A percentile compares a stretch with the other conserved stretches of the same genome.
Conservation (phyloP, 2,113 vertebrate genomes). For the Tachysurus fulvidraco region DNA sequence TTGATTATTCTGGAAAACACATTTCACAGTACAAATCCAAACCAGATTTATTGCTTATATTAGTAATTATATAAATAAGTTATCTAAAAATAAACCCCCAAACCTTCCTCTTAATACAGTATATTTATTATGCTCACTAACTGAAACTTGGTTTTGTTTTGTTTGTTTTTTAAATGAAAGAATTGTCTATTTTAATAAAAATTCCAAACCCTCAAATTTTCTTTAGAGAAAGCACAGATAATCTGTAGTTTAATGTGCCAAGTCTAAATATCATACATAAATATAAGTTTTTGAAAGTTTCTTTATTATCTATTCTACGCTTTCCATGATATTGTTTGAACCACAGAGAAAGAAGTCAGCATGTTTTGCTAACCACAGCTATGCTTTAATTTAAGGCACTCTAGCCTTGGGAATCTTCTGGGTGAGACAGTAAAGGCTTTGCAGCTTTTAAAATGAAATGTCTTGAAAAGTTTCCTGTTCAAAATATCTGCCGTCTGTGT, state of each 20-base stretch:
- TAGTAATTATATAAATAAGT: neutral
- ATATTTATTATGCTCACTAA: too few relatives aligned
- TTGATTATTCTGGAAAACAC: neutral
- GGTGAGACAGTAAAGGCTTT: neutral
- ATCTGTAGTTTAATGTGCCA: neutral
- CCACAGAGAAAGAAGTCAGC: neutral
- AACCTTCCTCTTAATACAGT: neutral
- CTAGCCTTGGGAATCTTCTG: neutral
- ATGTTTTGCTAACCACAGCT: slow-evolving; percentile 13
- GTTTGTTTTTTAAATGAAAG: neutral
- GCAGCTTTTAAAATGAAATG: neutral
- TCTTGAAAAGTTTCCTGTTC: neutral
- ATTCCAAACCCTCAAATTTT: neutral
- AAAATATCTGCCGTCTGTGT: neutral
- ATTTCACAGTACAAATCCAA: neutral
- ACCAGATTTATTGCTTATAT: neutral
- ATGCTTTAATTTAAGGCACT: slow-evolving; percentile 7
- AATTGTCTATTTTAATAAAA: neutral
- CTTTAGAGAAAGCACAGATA: neutral
- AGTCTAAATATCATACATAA: neutral
- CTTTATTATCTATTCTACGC: neutral
- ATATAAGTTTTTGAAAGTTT: neutral
- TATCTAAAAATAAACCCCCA: neutral
- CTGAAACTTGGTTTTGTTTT: neutral
- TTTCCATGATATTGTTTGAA: neutral